Evolutionary conservation across 2,797 vertebrate species (phyloP), one percentile per base, ranked within the genome.

Genomic region (Bufotes viridis): DNA sequence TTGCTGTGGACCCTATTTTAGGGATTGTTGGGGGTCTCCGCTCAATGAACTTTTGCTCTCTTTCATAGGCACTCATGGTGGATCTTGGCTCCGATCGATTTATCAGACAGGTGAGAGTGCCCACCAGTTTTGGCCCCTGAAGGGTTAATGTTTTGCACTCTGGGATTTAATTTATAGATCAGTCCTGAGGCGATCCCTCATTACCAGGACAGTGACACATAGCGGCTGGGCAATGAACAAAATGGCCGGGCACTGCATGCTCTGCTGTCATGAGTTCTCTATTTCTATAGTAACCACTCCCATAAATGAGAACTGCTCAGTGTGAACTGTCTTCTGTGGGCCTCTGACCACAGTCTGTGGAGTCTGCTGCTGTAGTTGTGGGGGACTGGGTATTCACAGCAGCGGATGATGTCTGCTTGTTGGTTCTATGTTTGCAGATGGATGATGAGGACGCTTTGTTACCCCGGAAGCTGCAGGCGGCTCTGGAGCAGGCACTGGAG

Each of bases 21-120:
- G 17, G 15, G 58, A 17, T 6, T 60, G 58, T 6, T 0, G 15
- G 15, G 15, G 58, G 17, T 0, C 2, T 29, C 29, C 42, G 22
- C 34, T n/a, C 20, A 9, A 42, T 49, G 55, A n/a, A 12, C n/a
- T 51, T 24, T 8, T 60, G 10, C 10, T 69, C 7, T 63, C 51
- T 83, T n/a, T 90, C 91, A 55, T 87, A 99, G 98, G 97, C 98
- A 90, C 95, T 99, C 93, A 98, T 99, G 97, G 98, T 99, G 85
- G 98, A 99, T 93, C 93, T 99, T 85, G 97, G 97, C 91, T 97
- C 97, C 3, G 98, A 99, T 94, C 96, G 98, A 91, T 99, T 99
- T 94, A 97, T 99, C 90, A 96, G 97, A 92, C 98, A 99, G 98
- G 98, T 99, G 92, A 90, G 80, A 17, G 51, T 58, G 4, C 67